Percentiles rank a stretch among this genome's conserved stretches.
Conservation (phyloP, 2,888 invertebrate species). For the Thymelicus acteon region DNA sequence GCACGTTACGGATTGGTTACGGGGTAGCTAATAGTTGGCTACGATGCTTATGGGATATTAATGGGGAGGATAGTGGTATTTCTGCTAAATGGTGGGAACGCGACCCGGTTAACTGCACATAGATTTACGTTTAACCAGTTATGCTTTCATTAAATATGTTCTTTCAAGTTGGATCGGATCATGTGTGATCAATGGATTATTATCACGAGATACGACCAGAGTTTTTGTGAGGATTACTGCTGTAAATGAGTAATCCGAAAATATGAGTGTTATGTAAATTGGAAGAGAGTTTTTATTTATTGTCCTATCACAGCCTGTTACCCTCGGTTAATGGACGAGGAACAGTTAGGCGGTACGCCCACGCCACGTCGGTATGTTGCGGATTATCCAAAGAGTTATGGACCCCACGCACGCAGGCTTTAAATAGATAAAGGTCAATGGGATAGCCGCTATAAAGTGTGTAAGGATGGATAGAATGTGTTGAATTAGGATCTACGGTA, state of each 20-base stretch:
- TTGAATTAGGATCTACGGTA: not conserved
- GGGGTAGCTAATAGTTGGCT: constrained; percentile 55
- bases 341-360: constrained; percentile 52
- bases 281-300: constrained; percentile 33
- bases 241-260: constrained; percentile 25
- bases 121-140: constrained; percentile 25
- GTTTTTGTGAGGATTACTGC: constrained; percentile 29
- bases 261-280: constrained; percentile 33
- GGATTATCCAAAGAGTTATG: constrained; percentile 57
- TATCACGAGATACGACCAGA: constrained; percentile 29
- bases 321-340: constrained; percentile 36
- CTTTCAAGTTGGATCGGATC: constrained; percentile 34
- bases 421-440: constrained; percentile 48
- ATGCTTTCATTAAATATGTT: constrained; percentile 21
- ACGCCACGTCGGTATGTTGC: constrained; percentile 51
- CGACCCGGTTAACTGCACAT: constrained; percentile 17
- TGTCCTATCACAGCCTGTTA: constrained; percentile 35
- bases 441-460: constrained; percentile 37
- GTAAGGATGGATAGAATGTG: constrained; percentile 22
- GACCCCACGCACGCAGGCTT: constrained; percentile 53
- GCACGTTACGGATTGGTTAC: constrained; percentile 71
- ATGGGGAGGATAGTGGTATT: constrained; percentile 40
- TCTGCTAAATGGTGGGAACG: constrained; percentile 39
- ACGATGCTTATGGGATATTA: constrained; percentile 53
- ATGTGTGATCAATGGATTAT: constrained; percentile 28